Base-by-base conservation (phyloP, 2,888 invertebrate genomes). In the Siphlonurus alternatus region DNA sequence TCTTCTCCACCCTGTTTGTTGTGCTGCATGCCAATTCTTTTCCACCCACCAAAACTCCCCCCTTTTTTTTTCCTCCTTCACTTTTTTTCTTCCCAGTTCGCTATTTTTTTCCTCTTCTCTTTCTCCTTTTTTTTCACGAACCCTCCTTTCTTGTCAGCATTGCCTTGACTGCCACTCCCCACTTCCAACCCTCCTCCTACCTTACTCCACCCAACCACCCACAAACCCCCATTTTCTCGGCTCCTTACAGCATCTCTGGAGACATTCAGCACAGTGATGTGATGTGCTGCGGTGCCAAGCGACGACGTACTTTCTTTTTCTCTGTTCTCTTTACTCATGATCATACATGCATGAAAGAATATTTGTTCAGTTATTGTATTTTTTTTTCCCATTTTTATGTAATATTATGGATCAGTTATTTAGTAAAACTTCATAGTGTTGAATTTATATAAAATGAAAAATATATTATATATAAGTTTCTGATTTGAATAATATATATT, bases 21-120 rank as follows among this genome's bases (percentile, higher is more conserved):
- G 61, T 53, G 23, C 64, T 53, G 63, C 63, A 63, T 53, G 54
- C 63, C 54, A 53, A 63, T 53, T 53, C 56, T 51, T 38, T 20
- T 63, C 61, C 51, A 38, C 51, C 61, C 61, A 23, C 19, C 19
- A 61, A 61, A 61, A 25, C 18, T n/a, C 38, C 53, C 61, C 53
- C 59, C 64, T n/a, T 59, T 18, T 22, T 59, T 59, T 59, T 19
- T 19, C 20, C 19, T 19, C 7, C 59, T 59, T 59, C 59, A 20
- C 22, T 59, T 59, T 59, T 59, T 59, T 59, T 19, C n/a, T 59
- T 59, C 59, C 20, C 19, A 10, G 20, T 20, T 19, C 20, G 59
- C 19, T 19, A 59, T 20, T 19, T 19, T 20, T 59, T 59, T 59
- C 59, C n/a, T n/a, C n/a, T n/a, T 59, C 59, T 59, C 5, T 59